phyloP scores from a whole-genome alignment of 2,113 vertebrate genomes.

The Rallus limicola region DNA sequence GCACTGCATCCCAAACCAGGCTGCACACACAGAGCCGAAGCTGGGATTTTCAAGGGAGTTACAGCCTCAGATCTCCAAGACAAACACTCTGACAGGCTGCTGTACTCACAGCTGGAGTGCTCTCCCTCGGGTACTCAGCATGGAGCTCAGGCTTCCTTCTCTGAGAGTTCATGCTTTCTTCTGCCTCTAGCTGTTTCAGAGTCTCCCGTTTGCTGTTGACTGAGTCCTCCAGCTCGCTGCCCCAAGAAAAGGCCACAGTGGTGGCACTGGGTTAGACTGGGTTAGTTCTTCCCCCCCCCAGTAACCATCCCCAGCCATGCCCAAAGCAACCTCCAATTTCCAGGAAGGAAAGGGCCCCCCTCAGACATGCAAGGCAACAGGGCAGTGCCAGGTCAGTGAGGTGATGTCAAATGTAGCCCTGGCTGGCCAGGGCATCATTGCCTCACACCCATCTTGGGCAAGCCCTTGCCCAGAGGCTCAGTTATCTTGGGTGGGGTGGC shows the following conservation, averaged over 20 bases:
- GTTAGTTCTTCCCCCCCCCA: neutral
- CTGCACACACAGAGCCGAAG: neutral
- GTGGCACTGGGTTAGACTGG: neutral
- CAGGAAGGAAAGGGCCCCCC: neutral
- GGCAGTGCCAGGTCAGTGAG: fast-evolving
- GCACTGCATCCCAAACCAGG: neutral
- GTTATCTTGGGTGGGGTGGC: neutral
- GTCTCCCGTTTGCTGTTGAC: slow-evolving; percentile 48
- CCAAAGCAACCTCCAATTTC: neutral
- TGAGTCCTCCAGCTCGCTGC: slow-evolving; percentile 68
- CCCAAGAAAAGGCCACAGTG: neutral
- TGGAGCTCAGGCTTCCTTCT: slow-evolving; percentile 59
- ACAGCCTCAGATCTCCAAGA: neutral
- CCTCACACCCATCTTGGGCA: neutral
- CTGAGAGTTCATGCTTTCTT: neutral
- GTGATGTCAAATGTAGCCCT: too few species aligned
- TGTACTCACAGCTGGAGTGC: slow-evolving; percentile 63
- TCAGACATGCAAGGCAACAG: fast-evolving
- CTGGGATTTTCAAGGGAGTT: neutral
- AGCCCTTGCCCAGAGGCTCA: neutral
- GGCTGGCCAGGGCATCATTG: neutral
- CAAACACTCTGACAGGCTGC: neutral
- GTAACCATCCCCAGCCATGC: fast-evolving
- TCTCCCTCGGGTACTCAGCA: slow-evolving; percentile 78
- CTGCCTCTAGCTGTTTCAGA: slow-evolving; percentile 46